These are phyloP conservation scores for Micromesistius poutassou DNA, from an alignment of 2,797 vertebrate genomes.

Conservation along the genomic window DNA sequence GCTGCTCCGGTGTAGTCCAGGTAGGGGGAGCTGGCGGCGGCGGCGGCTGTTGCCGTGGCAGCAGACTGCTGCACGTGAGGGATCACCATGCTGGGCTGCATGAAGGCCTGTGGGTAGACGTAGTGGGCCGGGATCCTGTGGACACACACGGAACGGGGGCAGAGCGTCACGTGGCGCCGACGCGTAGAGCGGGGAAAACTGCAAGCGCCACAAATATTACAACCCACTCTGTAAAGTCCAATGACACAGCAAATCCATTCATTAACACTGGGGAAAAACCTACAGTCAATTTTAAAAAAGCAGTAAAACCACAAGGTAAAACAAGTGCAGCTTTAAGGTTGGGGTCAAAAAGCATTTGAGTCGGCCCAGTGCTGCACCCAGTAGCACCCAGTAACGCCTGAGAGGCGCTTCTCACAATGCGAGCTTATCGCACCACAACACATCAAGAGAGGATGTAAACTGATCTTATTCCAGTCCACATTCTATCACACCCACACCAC, in stretches of 20 bases:
- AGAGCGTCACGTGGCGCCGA: neutral
- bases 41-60: slow-evolving; percentile 76
- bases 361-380: slow-evolving; percentile 80
- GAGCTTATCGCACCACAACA: slow-evolving; percentile 64
- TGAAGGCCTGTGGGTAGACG: slow-evolving; percentile 93
- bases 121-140: slow-evolving; percentile 95
- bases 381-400: slow-evolving; percentile 64
- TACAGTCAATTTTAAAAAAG: slow-evolving; percentile 66
- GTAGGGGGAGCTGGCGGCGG: slow-evolving; percentile 84
- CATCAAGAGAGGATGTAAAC: slow-evolving; percentile 54
- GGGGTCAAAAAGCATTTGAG: slow-evolving; percentile 81
- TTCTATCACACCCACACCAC: slow-evolving; percentile 60
- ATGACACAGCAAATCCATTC: slow-evolving; percentile 97
- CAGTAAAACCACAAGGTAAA: slow-evolving; percentile 67
- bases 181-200: slow-evolving; percentile 61
- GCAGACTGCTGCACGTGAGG: slow-evolving; percentile 85
- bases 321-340: slow-evolving; percentile 85
- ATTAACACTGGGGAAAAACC: slow-evolving; percentile 66
- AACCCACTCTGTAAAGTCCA: slow-evolving; percentile 85
- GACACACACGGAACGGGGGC: neutral
- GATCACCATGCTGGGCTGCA: slow-evolving; percentile 91
- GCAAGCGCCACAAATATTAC: slow-evolving; percentile 88
- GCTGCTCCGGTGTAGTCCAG: slow-evolving; percentile 93
- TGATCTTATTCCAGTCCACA: slow-evolving; percentile 42
- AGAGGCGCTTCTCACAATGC: slow-evolving; percentile 64